A percentile compares a stretch with the other conserved stretches of the same genome.
Evolutionary conservation across 2,797 vertebrate species (phyloP).

Genomic region (Diceros bicornis): DNA sequence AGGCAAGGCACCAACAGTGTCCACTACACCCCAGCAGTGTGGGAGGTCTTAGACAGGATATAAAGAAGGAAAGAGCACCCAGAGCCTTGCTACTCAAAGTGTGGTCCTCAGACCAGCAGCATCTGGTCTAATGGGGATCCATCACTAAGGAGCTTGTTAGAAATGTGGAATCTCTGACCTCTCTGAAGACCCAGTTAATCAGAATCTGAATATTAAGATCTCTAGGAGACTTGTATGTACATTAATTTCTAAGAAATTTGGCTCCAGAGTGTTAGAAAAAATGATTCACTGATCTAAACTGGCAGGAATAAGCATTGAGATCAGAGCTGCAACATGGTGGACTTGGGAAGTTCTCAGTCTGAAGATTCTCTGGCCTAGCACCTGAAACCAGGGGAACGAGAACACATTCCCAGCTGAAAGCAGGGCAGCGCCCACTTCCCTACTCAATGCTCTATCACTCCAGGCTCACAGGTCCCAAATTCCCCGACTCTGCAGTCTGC

Average conservation of each 20-base stretch:
- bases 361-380: background rate
- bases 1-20: background rate
- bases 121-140: too few relatives aligned
- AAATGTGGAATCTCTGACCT: background rate
- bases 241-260: background rate
- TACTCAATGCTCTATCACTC: accelerated
- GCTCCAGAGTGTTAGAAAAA: background rate
- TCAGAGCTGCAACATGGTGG: background rate
- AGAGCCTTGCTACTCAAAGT: background rate
- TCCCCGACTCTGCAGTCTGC: background rate
- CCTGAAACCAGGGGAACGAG: background rate
- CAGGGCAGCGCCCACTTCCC: background rate
- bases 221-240: background rate
- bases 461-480: background rate
- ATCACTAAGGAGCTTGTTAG: background rate
- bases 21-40: accelerated
- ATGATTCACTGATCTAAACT: background rate
- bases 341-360: background rate
- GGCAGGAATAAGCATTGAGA: background rate
- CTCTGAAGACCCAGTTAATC: background rate
- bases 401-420: background rate
- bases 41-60: background rate
- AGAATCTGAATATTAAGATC: background rate
- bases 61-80: background rate
- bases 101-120: background rate